Base-by-base conservation (phyloP, 2,888 invertebrate species). In the Glaucopsyche alexis region DNA sequence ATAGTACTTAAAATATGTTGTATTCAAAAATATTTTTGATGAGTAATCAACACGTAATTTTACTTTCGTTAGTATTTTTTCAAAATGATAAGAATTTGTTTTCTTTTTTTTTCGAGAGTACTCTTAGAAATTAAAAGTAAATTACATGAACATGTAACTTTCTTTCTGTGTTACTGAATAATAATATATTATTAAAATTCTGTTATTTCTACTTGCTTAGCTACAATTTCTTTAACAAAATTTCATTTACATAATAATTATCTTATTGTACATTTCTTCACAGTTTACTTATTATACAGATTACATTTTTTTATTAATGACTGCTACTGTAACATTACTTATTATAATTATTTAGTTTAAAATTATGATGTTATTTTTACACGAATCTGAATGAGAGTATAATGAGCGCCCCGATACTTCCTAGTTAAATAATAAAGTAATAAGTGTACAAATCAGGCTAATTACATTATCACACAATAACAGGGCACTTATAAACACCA, bases 391-490 rank as follows among this genome's bases (percentile, higher is more conserved):
- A 42, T 16, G 16, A 52, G 16, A 55, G 11, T 9, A 52, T 16
- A 16, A 55, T 55, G 11, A 55, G 19, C 19, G 5, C 11, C 60
- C 47, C 1, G 47, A 0, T 38, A 60, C 60, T 60, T 60, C 29
- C 29, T 60, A 38, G 29, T 50, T 47, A n/a, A 38, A 38, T 14
- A 29, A 60, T 38, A 29, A 60, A 60, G 60, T 60, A 60, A 45
- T 67, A 45, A 67, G 5, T 45, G 9, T 45, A 67, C 29, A 29
- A 19, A 69, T 29, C 14, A 69, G 47, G 69, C 45, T 49, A 69
- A 69, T 49, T 69, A 49, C 16, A 69, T 69, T 69, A 69, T 49
- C 69, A 49, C 49, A 47, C 49, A 38, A 69, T 69, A 69, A 69
- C 47, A 14, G 49, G 69, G 69, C 14, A 49, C 14, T 14, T 69